A percentile compares a stretch with the other conserved stretches of the same genome.
Conservation (phyloP, 2,113 vertebrate genomes). For the Oophaga pumilio region DNA sequence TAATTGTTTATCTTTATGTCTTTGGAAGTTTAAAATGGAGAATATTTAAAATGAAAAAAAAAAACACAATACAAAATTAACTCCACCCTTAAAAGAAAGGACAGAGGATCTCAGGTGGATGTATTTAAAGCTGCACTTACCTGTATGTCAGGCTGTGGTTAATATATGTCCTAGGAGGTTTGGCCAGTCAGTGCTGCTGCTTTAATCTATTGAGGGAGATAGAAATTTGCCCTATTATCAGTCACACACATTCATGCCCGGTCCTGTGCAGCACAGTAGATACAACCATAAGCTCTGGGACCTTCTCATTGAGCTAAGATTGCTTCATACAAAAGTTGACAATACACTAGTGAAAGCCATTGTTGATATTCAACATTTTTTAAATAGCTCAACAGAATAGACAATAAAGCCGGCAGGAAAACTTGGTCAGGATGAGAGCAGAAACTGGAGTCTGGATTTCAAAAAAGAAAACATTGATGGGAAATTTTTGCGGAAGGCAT, state of each 20-base stretch:
- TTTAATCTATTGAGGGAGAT: conserved; percentile 72
- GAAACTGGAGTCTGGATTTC: conserved; percentile 84
- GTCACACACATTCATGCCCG: conserved; percentile 77
- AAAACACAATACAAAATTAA: background rate
- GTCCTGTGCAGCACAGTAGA: conserved; percentile 67
- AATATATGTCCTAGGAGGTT: conserved; percentile 71
- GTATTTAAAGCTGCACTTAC: conserved; percentile 66
- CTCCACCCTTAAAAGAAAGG: background rate
- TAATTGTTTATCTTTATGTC: background rate
- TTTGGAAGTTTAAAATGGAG: background rate
- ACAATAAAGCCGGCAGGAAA: conserved; percentile 95
- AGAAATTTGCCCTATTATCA: conserved; percentile 79
- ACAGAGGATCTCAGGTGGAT: conserved; percentile 28
- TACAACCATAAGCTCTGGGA: conserved; percentile 75
- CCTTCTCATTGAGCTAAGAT: conserved; percentile 96
- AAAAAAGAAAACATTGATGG: conserved; percentile 66
- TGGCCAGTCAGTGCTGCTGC: conserved; percentile 72
- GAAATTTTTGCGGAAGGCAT: conserved; percentile 54
- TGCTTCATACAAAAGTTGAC: conserved; percentile 99
- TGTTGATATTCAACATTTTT: conserved; percentile 99
- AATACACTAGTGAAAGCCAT: conserved; percentile 95
- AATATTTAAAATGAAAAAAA: background rate
- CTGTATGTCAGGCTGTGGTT: conserved; percentile 62
- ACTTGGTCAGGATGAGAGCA: conserved; percentile 88
- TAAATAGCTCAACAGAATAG: conserved; percentile 97